Base-by-base conservation (phyloP, 2,797 vertebrate genomes). In the Anomalospiza imberbis region DNA sequence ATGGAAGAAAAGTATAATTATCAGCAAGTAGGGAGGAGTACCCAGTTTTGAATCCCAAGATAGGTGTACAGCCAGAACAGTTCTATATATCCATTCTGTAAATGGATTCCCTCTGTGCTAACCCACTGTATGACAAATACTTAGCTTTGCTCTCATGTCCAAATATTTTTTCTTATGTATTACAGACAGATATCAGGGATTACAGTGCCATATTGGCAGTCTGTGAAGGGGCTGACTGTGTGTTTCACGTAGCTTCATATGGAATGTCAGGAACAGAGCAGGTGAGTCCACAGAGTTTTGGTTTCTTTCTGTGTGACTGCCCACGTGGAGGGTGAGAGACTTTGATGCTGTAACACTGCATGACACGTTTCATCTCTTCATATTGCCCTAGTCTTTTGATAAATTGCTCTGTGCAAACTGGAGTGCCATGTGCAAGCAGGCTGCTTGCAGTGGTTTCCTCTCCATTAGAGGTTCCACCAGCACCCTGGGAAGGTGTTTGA, bases 261-360 rank as follows among this genome's bases (percentile, higher is more conserved):
- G 99, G 99, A 86, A 99, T 99, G 99, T 98, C 99, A 0, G 99
- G 99, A 65, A 98, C 96, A 79, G 99, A 99, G 70, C 99, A 99
- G 98, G 99, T 99, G 81, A 98, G 96, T 96, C 21, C 72, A 65
- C 42, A 74, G 29, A 24, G 10, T n/a, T 84, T 76, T 29, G 13
- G 0, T 19, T 88, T 63, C 66, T 84, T 81, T 28, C 47, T 82
- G 32, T 86, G 76, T 79, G 98, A 98, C 91, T 98, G 78, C 98
- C 82, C 58, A 98, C 96, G 94, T 97, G 62, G 97, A 98, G 89
- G 97, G 77, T 32, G 13, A 50, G 62, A 40, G 47, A 34, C 17
- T 38, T 34, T 8, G 32, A 40, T 61, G 71, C 38, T 78, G 22
- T 53, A 89, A 66, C 48, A 61, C 9, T 38, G 48, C 45, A 10